Conservation (phyloP, 2,113 vertebrate species). For the Tapirus terrestris region DNA sequence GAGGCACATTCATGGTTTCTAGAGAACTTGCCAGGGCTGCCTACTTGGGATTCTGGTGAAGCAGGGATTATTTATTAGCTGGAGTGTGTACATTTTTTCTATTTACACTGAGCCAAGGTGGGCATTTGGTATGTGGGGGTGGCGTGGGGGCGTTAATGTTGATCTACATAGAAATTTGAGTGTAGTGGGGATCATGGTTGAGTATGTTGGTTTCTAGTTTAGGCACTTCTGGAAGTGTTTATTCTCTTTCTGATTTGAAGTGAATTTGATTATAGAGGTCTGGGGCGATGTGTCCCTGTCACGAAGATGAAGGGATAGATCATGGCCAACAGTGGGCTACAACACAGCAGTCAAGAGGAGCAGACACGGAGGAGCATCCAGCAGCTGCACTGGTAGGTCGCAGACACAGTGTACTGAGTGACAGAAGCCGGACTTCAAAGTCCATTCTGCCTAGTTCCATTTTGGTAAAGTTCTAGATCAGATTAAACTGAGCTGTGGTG, state of each 20-base stretch:
- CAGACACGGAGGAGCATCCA: rapidly evolving
- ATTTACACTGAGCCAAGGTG: background rate
- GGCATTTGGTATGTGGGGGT: background rate
- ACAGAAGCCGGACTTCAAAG: background rate
- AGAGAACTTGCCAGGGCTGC: conserved; percentile 58
- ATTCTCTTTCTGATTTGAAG: conserved; percentile 28
- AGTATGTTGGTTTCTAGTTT: background rate
- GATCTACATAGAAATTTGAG: background rate
- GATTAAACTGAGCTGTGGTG: background rate
- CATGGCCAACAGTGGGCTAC: background rate
- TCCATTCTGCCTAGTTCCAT: background rate
- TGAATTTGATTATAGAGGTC: background rate
- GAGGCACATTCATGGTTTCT: conserved; percentile 55
- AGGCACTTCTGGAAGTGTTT: background rate
- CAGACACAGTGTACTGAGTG: background rate
- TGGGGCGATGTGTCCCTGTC: background rate
- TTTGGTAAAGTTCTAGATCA: background rate
- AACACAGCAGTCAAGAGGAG: background rate
- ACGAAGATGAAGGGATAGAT: background rate
- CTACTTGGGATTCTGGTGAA: conserved; percentile 72
- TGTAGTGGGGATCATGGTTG: background rate
- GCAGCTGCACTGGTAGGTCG: background rate
- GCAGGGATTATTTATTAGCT: conserved; percentile 65
- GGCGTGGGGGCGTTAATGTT: background rate
- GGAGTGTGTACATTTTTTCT: background rate